phyloP scores from a whole-genome alignment of 2,888 invertebrate species.

The Dasypogon diadema region DNA sequence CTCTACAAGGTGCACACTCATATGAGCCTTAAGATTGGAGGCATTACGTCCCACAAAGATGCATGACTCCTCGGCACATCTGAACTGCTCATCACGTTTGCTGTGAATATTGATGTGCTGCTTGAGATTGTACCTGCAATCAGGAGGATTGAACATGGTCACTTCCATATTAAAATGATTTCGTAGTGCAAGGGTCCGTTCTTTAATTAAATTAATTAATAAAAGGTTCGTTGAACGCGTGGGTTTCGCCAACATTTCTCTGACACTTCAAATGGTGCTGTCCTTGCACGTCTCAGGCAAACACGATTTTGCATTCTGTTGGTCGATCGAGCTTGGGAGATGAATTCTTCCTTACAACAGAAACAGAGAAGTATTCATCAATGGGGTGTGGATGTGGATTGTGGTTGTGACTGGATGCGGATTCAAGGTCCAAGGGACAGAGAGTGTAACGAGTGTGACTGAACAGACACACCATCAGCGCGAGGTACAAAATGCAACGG shows the following conservation, averaged over 20 bases:
- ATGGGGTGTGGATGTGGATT: too few relatives aligned
- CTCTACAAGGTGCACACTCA: constrained; percentile 71
- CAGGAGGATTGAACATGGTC: constrained; percentile 38
- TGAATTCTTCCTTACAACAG: constrained; percentile 2
- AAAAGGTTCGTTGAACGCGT: constrained; percentile 47
- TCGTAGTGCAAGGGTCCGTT: constrained; percentile 1
- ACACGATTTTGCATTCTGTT: constrained; percentile 49
- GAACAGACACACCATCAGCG: constrained; percentile 13
- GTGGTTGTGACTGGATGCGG: background rate
- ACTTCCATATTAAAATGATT: constrained; percentile 19
- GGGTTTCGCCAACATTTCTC: constrained; percentile 37
- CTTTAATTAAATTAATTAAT: constrained; percentile 60
- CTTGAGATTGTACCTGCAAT: constrained; percentile 71
- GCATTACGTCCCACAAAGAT: constrained; percentile 72
- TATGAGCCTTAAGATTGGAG: constrained; percentile 72
- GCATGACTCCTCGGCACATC: constrained; percentile 72
- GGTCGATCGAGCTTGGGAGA: too few relatives aligned
- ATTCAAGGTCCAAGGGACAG: background rate
- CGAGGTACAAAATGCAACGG: constrained; percentile 4
- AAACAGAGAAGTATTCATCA: constrained; percentile 40
- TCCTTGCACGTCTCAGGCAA: constrained; percentile 40
- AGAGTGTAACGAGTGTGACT: constrained; percentile 22
- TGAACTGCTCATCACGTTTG: constrained; percentile 64
- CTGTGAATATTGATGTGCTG: constrained; percentile 73
- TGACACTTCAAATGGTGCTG: constrained; percentile 39